Base-by-base conservation (phyloP, 2,888 invertebrate species). In the Mycalesis mineus region DNA sequence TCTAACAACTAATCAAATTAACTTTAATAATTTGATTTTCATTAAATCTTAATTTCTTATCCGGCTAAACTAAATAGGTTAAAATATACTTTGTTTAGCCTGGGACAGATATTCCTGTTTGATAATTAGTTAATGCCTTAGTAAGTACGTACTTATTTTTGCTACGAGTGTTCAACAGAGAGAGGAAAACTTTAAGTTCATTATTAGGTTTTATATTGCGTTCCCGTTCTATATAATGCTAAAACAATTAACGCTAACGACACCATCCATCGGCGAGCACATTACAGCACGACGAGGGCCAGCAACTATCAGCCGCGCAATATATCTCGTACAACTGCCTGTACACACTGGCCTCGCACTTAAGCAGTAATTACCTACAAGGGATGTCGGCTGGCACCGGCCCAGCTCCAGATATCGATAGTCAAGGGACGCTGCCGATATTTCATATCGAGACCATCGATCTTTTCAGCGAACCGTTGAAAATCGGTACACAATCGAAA, bases 361-460 rank as follows among this genome's bases (percentile, higher is more conserved):
- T 65, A 62, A 60, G 51, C 58, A 55, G 64, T 66, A 66, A 66
- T 68, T 68, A 36, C 36, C 11, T 36, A 65, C 63, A 56, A 62
- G 45, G 55, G 61, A 56, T 65, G 63, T 58, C 42, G 58, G 61
- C 47, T 70, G 69, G 66, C 67, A 59, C 47, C 59, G 61, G 62
- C 64, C 65, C 69, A 69, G 62, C 31, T 52, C 61, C 59, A 52
- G 53, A 49, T 57, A 64, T 62, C 63, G 63, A 65, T 64, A 59
- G 42, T 55, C 59, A 49, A 63, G 64, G 61, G 60, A 64, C 60
- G 63, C 47, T 51, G 51, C 60, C 57, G 53, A 64, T 65, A 64
- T 61, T 60, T 65, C 61, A 64, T 69, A 67, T 69, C 65, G 61
- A 67, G 51, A 60, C 37, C 56, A 64, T 64, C 58, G 64, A 68